phyloP scores from a whole-genome alignment of 1,140 invertebrate species.

The Pseudomyrmex flavicornis region DNA sequence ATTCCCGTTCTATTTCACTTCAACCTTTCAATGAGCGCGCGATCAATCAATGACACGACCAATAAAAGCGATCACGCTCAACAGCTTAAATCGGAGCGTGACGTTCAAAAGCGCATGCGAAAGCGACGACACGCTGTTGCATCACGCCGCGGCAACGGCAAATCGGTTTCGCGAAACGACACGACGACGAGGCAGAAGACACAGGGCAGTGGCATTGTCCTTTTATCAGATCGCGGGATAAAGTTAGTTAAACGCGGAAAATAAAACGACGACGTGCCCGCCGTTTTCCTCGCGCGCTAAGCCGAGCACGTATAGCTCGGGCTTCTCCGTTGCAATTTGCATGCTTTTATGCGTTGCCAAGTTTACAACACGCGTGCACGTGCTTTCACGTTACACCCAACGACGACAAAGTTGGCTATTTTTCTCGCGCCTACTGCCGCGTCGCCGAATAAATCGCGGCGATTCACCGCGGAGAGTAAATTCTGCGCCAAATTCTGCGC shows the following conservation, averaged over 20 bases:
- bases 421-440: slow-evolving; percentile 16
- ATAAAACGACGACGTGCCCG: slow-evolving; percentile 32
- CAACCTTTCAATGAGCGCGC: background rate
- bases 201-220: no score
- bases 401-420: slow-evolving; percentile 46
- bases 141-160: background rate
- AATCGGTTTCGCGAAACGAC: background rate
- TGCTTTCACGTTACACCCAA: slow-evolving; percentile 23
- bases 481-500: background rate
- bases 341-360: slow-evolving; percentile 67
- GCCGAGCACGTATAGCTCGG: slow-evolving; percentile 48
- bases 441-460: background rate
- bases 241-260: slow-evolving; percentile 59
- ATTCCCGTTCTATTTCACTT: background rate
- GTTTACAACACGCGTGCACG: slow-evolving; percentile 65
- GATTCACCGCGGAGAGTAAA: background rate
- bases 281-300: slow-evolving; percentile 8
- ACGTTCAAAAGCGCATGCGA: background rate
- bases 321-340: slow-evolving; percentile 61
- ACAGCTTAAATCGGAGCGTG: background rate
- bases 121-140: background rate
- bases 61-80: background rate
- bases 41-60: background rate
- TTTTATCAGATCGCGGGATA: slow-evolving; percentile 38
- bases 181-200: background rate